Evolutionary conservation across 2,797 vertebrate genomes (phyloP).

Genomic region (Acomys russatus): DNA sequence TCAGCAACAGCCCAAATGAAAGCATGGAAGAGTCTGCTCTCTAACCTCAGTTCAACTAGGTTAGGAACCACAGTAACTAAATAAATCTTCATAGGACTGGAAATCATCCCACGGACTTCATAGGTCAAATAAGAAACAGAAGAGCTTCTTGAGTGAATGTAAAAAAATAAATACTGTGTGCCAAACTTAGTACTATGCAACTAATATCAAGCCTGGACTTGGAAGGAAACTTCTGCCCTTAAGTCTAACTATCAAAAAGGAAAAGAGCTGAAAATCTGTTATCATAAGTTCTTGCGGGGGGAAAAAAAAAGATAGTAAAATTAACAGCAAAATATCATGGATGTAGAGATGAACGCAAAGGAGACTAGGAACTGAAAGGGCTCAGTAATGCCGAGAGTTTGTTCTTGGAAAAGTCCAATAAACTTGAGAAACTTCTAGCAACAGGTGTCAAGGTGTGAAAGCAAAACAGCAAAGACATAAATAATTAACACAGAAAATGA

Average conservation of each 20-base stretch:
- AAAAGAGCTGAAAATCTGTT: background rate
- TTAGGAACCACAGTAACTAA: background rate
- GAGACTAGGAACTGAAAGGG: background rate
- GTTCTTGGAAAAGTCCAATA: background rate
- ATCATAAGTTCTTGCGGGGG: background rate
- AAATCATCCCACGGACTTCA: slow-evolving; percentile 2
- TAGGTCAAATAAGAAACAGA: slow-evolving; percentile 31
- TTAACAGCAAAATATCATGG: background rate
- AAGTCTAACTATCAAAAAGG: background rate
- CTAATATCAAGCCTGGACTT: background rate
- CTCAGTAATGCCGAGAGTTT: background rate
- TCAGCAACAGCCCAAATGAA: background rate
- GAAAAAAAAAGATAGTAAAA: slow-evolving; percentile 34
- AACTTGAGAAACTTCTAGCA: background rate
- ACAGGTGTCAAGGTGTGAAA: background rate
- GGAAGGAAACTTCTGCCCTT: background rate
- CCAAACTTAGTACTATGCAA: background rate
- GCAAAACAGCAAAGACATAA: background rate
- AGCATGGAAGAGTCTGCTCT: background rate
- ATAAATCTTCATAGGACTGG: background rate
- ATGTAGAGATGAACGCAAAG: background rate
- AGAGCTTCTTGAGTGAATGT: slow-evolving; percentile 4
- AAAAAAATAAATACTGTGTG: background rate
- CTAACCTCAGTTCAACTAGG: background rate
- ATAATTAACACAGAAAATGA: background rate